Conservation (phyloP, 1,140 invertebrate species). For the Danaus melanippus region DNA sequence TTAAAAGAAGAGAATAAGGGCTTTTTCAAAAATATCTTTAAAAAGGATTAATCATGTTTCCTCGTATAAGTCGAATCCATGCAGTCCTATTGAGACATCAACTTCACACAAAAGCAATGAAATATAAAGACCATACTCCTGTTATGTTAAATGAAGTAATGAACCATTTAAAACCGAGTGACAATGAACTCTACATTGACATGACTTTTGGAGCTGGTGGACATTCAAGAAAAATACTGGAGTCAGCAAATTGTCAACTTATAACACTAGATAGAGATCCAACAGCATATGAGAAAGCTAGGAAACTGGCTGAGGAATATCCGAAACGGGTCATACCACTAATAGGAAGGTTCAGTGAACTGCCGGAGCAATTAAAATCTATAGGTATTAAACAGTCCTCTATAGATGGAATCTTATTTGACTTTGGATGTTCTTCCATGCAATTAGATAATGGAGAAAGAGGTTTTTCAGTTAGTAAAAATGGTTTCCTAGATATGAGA, state of each 20-base stretch:
- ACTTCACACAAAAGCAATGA: constrained; percentile 27
- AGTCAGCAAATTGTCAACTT: constrained; percentile 77
- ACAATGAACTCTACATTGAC: constrained; percentile 80
- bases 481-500: constrained; percentile 95
- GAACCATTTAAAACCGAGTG: constrained; percentile 76
- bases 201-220: constrained; percentile 97
- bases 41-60: constrained; percentile 51
- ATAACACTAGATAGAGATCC: constrained; percentile 94
- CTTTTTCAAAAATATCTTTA: constrained; percentile 68
- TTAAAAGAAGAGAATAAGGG: constrained; percentile 74
- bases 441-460: constrained; percentile 87
- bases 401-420: constrained; percentile 92
- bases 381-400: constrained; percentile 75
- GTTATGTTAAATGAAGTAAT: constrained; percentile 82
- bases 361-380: constrained; percentile 78
- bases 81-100: constrained; percentile 17
- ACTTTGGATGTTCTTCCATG: constrained; percentile 97
- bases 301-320: constrained; percentile 76
- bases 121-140: constrained; percentile 75
- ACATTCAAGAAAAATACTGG: constrained; percentile 79
- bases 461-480: constrained; percentile 88
- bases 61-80: constrained; percentile 21
- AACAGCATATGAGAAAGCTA: constrained; percentile 78
- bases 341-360: constrained; percentile 89
- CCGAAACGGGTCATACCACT: constrained; percentile 82